A percentile compares a stretch with the other conserved stretches of the same genome.
phyloP scores from a whole-genome alignment of 2,113 vertebrate species.

The Cygnus atratus region DNA sequence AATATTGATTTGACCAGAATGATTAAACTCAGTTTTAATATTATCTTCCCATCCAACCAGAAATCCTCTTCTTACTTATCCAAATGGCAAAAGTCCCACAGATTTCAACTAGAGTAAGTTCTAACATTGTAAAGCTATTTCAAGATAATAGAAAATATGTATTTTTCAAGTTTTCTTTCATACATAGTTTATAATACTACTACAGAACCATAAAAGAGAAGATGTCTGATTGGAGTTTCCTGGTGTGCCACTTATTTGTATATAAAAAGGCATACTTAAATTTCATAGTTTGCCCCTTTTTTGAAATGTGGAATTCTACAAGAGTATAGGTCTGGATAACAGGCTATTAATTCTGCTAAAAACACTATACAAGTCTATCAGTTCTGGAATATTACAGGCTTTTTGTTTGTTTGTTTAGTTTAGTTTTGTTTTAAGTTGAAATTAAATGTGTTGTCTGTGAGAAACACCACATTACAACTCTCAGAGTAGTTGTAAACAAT shows the following conservation, averaged over 20 bases:
- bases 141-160: not conserved
- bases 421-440: not conserved
- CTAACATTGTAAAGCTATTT: not conserved
- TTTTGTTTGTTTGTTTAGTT: too few species aligned
- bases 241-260: rapidly evolving
- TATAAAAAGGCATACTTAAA: not conserved
- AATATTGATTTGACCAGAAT: not conserved
- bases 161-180: not conserved
- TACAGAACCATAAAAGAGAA: not conserved
- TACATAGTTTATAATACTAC: not conserved
- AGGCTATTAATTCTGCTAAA: not conserved
- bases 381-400: not conserved
- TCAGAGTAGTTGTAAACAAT: not conserved
- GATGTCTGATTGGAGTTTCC: not conserved
- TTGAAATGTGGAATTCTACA: not conserved
- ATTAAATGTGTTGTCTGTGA: not conserved
- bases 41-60: not conserved
- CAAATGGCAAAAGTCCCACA: not conserved
- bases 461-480: not conserved
- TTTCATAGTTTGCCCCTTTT: not conserved
- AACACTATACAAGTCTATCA: not conserved
- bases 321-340: not conserved
- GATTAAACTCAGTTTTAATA: not conserved
- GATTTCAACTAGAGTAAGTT: not conserved
- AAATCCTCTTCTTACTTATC: not conserved